Evolutionary conservation across 2,797 vertebrate genomes (phyloP).

Genomic region (Decapterus maruadsi): DNA sequence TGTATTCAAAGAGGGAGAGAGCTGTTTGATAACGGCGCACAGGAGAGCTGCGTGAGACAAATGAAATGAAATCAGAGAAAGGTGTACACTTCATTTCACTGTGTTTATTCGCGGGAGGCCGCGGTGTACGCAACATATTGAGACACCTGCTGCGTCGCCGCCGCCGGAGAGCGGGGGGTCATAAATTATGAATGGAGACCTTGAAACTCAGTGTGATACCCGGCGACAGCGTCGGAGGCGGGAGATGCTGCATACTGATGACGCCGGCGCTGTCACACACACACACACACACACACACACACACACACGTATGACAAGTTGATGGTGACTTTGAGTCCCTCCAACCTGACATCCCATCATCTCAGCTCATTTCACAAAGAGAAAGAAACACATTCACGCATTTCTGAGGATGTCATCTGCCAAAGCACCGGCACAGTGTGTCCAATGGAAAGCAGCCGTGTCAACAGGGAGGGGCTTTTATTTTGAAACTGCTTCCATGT

Average conservation of each 20-base stretch:
- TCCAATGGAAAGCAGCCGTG: not conserved
- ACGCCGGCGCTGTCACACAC: not conserved
- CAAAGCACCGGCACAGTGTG: not conserved
- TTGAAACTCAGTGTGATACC: slow-evolving; percentile 54
- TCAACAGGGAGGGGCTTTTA: not conserved
- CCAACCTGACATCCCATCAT: slow-evolving; percentile 13
- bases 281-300: not conserved
- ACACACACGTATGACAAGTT: slow-evolving; percentile 6
- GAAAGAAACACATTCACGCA: not conserved
- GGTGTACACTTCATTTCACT: slow-evolving; percentile 48
- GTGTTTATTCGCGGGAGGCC: slow-evolving; percentile 49
- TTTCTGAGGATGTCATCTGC: not conserved
- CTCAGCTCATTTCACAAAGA: not conserved
- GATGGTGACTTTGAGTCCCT: slow-evolving; percentile 15
- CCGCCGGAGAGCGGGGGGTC: slow-evolving; percentile 37
- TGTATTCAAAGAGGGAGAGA: slow-evolving; percentile 29
- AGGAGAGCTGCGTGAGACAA: slow-evolving; percentile 40
- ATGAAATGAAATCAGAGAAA: slow-evolving; percentile 61
- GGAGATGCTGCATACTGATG: slow-evolving; percentile 47
- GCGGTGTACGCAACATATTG: slow-evolving; percentile 34
- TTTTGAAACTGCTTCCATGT: not conserved
- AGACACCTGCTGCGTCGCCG: slow-evolving; percentile 60
- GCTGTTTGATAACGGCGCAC: slow-evolving; percentile 47
- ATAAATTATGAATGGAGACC: slow-evolving; percentile 69
- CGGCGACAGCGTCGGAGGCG: slow-evolving; percentile 9